Evolutionary conservation across 2,113 vertebrate genomes (phyloP).

Genomic region (Phaethon lepturus): DNA sequence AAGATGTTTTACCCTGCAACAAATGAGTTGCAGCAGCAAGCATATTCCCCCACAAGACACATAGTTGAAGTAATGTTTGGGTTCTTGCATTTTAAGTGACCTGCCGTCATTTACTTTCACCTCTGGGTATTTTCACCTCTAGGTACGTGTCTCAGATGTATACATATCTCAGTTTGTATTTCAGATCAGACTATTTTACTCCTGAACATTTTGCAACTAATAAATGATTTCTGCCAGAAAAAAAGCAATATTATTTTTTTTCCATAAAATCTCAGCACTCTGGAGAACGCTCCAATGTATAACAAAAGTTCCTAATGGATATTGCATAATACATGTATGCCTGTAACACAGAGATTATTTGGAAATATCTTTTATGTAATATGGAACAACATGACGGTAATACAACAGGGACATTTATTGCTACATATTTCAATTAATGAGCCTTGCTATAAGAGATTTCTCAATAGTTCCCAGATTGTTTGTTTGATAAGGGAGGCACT

Average conservation of each 20-base stretch:
- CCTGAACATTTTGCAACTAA: neutral
- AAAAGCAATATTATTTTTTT: neutral
- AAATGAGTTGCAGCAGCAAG: neutral
- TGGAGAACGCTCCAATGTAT: neutral
- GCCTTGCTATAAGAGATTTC: neutral
- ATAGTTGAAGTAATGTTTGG: neutral
- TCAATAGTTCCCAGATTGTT: neutral
- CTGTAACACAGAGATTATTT: neutral
- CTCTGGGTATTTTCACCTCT: neutral
- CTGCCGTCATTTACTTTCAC: neutral
- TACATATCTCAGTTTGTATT: neutral
- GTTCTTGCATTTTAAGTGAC: neutral
- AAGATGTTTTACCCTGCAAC: neutral
- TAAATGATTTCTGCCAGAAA: neutral
- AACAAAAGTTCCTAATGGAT: constrained; percentile 3
- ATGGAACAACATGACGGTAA: neutral
- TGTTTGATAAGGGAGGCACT: neutral
- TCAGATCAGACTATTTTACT: neutral
- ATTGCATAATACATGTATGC: neutral
- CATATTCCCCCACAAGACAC: rapidly evolving
- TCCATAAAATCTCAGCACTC: neutral
- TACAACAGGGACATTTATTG: neutral
- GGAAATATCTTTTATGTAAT: constrained; percentile 1
- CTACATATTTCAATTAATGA: constrained; percentile 39
- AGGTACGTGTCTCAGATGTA: no score